phyloP scores from a whole-genome alignment of 2,888 invertebrate species.

The Dinocampus coccinellae region DNA sequence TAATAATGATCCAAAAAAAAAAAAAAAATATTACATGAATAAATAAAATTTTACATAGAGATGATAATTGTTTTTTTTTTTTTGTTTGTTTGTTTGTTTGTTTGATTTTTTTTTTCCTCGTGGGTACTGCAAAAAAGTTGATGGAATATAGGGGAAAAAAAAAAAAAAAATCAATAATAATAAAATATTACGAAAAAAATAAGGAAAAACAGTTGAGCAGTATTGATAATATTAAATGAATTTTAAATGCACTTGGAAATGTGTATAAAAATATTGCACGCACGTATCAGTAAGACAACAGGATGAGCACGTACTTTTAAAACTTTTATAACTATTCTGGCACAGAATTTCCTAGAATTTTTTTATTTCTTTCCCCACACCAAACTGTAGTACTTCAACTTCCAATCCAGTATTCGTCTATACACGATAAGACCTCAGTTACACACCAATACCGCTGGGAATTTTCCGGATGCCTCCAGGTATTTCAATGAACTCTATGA shows the following conservation, averaged over 20 bases:
- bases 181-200: constrained; percentile 15
- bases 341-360: constrained; percentile 16
- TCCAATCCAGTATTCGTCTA: not conserved
- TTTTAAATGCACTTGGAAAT: constrained; percentile 26
- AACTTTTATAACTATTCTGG: constrained; percentile 25
- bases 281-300: constrained; percentile 39
- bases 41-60: too few relatives aligned
- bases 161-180: constrained; percentile 28
- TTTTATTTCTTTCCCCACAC: not conserved
- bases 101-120: too few relatives aligned
- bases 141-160: constrained; percentile 47
- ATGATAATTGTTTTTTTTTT: too few relatives aligned
- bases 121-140: too few relatives aligned
- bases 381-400: too few relatives aligned
- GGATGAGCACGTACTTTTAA: constrained; percentile 34
- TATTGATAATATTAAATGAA: not conserved
- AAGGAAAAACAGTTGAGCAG: constrained; percentile 11
- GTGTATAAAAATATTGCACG: constrained; percentile 40
- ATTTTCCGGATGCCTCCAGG: not conserved
- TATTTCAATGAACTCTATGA: constrained; percentile 1
- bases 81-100: too few relatives aligned
- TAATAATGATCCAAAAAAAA: too few relatives aligned
- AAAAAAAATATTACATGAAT: too few relatives aligned
- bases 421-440: not conserved
- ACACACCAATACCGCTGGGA: not conserved